Evolutionary conservation across 2,888 invertebrate genomes (phyloP), one percentile per base, ranked within the genome.

Genomic region (Tricholauxania praeusta): DNA sequence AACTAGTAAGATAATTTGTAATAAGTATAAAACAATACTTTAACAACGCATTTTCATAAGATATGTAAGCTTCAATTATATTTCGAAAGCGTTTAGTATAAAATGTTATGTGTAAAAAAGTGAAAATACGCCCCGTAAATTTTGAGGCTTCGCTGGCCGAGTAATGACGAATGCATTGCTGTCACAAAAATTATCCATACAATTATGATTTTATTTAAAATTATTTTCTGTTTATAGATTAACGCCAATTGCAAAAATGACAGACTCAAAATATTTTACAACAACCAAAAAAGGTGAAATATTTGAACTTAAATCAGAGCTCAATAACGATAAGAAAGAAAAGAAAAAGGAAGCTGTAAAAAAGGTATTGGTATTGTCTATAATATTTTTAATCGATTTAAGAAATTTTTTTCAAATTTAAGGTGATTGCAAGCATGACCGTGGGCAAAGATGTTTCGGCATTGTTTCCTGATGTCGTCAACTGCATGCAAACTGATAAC

Each of bases 401-500:
- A 65, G 2, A 22, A n/a, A 48, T 28, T 22, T 15, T 10, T 32
- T 22, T 60, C 52, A 15, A 53, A 53, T n/a, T 53, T 19, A 80
- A 98, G 94, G 99, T 99, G 22, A 99, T 99, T 85, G 99, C 99
- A 32, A 98, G 98, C 76, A 99, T 99, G 99, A 99, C 99, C 8
- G 99, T 99, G 28, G 99, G 99, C 69, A 99, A 99, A 90, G 99
- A 99, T 91, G 99, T 99, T 0, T 96, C 96, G 0, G 98, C 99
- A 1, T 89, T 99, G 17, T 99, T 99, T 86, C 99, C 99, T 0
- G 99, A 99, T 87, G 99, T 99, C 1, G 98, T 99, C 47, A 99
- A 99, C 89, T 99, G 99, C 87, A 99, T 99, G 99, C 99, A 99
- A 89, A 99, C 99, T 0, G 99, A 99, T 86, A 99, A 99, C 88